Evolutionary conservation across 2,797 vertebrate genomes (phyloP), one percentile per base, ranked within the genome.

Genomic region (Melanotaenia maccullochi): DNA sequence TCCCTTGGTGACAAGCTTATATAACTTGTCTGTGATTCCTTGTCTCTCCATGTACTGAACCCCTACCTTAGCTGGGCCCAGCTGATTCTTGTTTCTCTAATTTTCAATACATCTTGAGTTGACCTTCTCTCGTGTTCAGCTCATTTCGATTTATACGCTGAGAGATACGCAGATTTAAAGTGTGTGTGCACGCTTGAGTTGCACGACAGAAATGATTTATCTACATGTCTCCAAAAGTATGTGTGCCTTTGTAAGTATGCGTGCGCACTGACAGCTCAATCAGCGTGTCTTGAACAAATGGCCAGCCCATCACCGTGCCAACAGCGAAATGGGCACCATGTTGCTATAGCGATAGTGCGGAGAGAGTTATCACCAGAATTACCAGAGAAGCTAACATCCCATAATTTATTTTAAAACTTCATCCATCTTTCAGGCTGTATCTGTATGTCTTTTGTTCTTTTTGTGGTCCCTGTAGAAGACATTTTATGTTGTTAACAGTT

Each of bases 331-430:
- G 84, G 83, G 84, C 65, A 85, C 47, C 14, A 84, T 87, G 90
- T 88, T 91, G 90, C 90, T 85, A 87, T 87, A 89, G 88, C 47
- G 75, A 92, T 87, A 81, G 68, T 32, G 64, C 35, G n/a, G 68
- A 69, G 83, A 91, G 88, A 90, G 86, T 92, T 85, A 93, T 91
- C 83, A 67, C 84, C 44, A 60, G 83, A 82, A 89, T 90, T 90
- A 90, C 84, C 79, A 82, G 77, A 87, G 78, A 86, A 83, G 84
- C 87, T 85, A 86, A 89, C 85, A 85, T 87, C 76, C 74, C 79
- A 87, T 90, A 81, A 89, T 89, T 88, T 85, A 90, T 80, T 78
- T 78, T 49, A 75, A 69, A 79, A 84, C 71, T 68, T 69, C 73
- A 84, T 85, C 73, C 30, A 8, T 91, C 77, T 85, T 71, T 76